These are phyloP conservation scores for Campylomormyrus numenius DNA, from an alignment of 2,113 vertebrate species.

Conservation along the genomic window DNA sequence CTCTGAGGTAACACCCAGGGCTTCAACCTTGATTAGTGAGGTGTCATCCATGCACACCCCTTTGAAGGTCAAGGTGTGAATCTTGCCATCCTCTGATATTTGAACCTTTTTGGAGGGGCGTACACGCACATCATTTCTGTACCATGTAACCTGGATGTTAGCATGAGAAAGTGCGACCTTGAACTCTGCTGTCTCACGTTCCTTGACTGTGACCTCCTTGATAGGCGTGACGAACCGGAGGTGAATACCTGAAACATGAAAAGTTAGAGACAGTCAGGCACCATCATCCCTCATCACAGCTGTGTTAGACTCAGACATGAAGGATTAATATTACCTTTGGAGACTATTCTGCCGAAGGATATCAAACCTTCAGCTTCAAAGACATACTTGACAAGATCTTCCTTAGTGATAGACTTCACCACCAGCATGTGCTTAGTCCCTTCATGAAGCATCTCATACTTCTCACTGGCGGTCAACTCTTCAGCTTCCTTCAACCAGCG, in stretches of 20 bases:
- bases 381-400: constrained; percentile 91
- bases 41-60: constrained; percentile 89
- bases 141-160: constrained; percentile 84
- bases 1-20: constrained; percentile 78
- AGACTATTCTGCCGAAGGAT: constrained; percentile 84
- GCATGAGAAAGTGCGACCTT: constrained; percentile 88
- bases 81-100: constrained; percentile 76
- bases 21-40: constrained; percentile 83
- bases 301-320: background rate
- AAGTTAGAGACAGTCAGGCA: background rate
- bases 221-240: constrained; percentile 90
- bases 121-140: constrained; percentile 81
- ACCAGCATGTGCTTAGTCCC: constrained; percentile 72
- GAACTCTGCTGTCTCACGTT: constrained; percentile 88
- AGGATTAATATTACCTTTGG: constrained; percentile 71
- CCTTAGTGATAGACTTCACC: constrained; percentile 80
- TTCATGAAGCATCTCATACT: constrained; percentile 71
- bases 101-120: constrained; percentile 85
- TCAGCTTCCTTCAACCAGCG: constrained; percentile 90
- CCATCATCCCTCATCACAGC: background rate
- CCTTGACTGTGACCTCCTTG: constrained; percentile 92
- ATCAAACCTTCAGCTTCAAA: constrained; percentile 95
- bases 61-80: constrained; percentile 78
- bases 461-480: constrained; percentile 74
- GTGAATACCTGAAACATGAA: constrained; percentile 72